Evolutionary conservation across 2,797 vertebrate species (phyloP).

Genomic region (Chaenodraco wilsoni): DNA sequence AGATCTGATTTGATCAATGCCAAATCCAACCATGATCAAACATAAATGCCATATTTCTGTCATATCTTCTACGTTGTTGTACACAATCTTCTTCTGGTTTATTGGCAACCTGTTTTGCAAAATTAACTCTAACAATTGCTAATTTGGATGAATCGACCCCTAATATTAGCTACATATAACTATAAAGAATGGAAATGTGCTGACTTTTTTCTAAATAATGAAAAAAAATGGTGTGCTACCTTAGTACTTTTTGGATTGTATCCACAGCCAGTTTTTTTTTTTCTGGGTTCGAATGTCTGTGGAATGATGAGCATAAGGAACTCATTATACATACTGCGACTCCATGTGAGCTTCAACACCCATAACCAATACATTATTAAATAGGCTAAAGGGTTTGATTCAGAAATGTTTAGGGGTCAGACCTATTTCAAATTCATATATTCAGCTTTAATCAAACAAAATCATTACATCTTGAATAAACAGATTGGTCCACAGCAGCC

Average conservation of each 20-base stretch:
- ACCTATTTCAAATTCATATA: not conserved
- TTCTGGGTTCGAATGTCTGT: not conserved
- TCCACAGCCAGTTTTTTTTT: not conserved
- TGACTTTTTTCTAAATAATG: too few relatives aligned
- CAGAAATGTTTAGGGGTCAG: not conserved
- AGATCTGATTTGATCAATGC: not conserved
- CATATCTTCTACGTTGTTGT: not conserved
- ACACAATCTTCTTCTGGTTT: not conserved
- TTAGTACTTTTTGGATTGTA: too few relatives aligned
- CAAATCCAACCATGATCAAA: not conserved
- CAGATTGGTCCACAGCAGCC: conserved; percentile 2
- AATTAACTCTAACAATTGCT: not conserved
- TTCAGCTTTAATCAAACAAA: not conserved
- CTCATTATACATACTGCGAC: not conserved
- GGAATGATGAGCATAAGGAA: not conserved
- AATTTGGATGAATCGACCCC: too few relatives aligned
- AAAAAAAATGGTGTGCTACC: too few relatives aligned
- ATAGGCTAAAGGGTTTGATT: not conserved
- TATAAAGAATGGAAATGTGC: too few relatives aligned
- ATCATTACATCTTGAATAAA: conserved; percentile 17
- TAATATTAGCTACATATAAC: too few relatives aligned
- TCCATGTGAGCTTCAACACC: not conserved
- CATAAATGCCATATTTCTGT: not conserved
- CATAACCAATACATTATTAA: not conserved
- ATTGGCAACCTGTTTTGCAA: not conserved